These are phyloP conservation scores for Carollia perspicillata DNA, from an alignment of 2,113 vertebrate species.

Conservation along the genomic window DNA sequence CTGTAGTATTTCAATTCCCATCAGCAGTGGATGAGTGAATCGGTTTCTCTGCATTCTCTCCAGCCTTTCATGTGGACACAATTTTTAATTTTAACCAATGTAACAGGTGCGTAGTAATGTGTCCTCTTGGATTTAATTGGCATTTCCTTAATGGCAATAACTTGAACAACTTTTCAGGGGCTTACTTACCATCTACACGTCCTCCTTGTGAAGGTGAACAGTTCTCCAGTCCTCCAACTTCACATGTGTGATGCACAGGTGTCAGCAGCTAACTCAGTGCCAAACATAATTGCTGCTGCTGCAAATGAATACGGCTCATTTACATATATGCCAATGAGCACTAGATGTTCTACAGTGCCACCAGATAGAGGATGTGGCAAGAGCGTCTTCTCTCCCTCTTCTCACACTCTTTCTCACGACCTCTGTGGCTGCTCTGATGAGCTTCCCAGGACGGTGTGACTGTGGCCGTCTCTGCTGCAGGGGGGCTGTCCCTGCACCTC, in stretches of 20 bases:
- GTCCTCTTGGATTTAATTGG: too few relatives aligned
- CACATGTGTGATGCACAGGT: fast-evolving
- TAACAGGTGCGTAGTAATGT: too few relatives aligned
- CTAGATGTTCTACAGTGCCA: background rate
- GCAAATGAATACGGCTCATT: background rate
- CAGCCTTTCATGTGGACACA: background rate
- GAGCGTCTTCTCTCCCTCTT: background rate
- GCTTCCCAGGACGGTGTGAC: too few relatives aligned
- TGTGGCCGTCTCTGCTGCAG: too few relatives aligned
- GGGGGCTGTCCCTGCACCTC: too few relatives aligned
- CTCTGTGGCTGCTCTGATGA: background rate
- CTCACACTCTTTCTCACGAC: background rate
- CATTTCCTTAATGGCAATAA: background rate
- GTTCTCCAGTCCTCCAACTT: too few relatives aligned
- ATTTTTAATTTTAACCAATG: background rate
- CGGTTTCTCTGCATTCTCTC: background rate
- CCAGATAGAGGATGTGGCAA: background rate
- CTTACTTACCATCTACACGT: background rate
- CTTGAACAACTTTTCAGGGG: background rate
- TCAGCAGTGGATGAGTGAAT: background rate
- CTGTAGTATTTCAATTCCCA: too few relatives aligned
- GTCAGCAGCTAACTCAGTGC: background rate
- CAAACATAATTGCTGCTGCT: background rate
- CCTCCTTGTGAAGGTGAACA: background rate
- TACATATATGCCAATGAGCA: fast-evolving